Base-by-base conservation (phyloP, 2,797 vertebrate genomes). In the Tamandua tetradactyla region DNA sequence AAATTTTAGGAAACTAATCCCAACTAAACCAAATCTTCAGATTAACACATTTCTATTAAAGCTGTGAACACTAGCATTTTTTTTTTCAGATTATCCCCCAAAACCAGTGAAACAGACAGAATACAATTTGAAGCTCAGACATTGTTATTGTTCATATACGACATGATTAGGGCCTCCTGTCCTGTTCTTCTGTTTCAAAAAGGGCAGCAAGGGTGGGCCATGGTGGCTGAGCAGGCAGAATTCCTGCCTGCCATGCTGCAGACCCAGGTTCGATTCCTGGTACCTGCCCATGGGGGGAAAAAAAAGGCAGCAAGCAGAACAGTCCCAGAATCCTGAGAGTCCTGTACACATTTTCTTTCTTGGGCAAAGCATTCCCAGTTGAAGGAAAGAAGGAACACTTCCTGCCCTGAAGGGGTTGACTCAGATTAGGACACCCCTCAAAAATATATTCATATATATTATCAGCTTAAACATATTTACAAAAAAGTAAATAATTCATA, bases 111-210 rank as follows among this genome's bases (percentile, higher is more conserved):
- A 95, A 95, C 87, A 84, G 89, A 92, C 90, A 15, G 18, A 30
- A 72, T 78, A 69, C 59, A 95, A 72, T 76, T 83, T 32, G 22
- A 87, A 68, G 17, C 15, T 87, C 52, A 55, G 49, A 91, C 87
- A 17, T 66, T 87, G 44, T 30, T 87, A 44, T 55, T 62, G 25
- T 49, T 88, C 76, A 30, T 8, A 66, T 0, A 82, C 40, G 4
- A 75, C 8, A 12, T n/a, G 17, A 78, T 44, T 71, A 15, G 25
- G 17, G 20, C 27, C 30, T 86, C 64, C 37, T 76, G 78, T 76
- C 72, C 94, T 72, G 74, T 88, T 81, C 37, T 78, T 32, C 89
- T 81, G 1, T 84, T 96, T 86, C 55, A 69, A 94, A 96, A 92
- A 7, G 3, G 30, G 35, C n/a, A n/a, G n/a, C n/a, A n/a, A n/a